These are phyloP conservation scores for Littorina saxatilis DNA, from an alignment of 1,140 invertebrate species.

Conservation along the genomic window DNA sequence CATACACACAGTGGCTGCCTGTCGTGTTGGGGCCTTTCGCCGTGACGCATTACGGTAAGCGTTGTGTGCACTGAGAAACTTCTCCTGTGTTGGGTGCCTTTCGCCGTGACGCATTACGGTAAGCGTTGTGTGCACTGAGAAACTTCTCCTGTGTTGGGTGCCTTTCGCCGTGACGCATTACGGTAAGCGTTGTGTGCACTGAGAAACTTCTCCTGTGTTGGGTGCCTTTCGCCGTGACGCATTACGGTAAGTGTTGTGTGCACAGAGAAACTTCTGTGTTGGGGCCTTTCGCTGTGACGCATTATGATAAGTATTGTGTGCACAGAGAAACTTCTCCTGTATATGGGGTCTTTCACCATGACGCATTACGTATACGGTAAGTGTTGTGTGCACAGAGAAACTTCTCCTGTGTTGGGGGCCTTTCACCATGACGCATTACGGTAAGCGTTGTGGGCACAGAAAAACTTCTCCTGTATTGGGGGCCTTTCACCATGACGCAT, in stretches of 20 bases:
- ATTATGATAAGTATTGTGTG: too few relatives aligned
- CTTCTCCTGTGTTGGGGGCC: slow-evolving; percentile 45
- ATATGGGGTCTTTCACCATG: slow-evolving; percentile 38
- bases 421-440: slow-evolving; percentile 29
- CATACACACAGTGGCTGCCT: slow-evolving; percentile 79
- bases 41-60: slow-evolving; percentile 36
- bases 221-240: slow-evolving; percentile 21
- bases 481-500: slow-evolving; percentile 19
- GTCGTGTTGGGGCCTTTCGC: slow-evolving; percentile 35
- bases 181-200: slow-evolving; percentile 83
- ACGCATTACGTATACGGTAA: slow-evolving; percentile 35
- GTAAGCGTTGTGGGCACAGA: slow-evolving; percentile 83
- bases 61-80: slow-evolving; percentile 83
- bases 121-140: slow-evolving; percentile 83
- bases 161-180: slow-evolving; percentile 22
- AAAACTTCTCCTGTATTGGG: slow-evolving; percentile 45
- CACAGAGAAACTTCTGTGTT: too few relatives aligned
- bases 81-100: slow-evolving; percentile 37
- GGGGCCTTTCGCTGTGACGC: too few relatives aligned
- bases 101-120: slow-evolving; percentile 30
- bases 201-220: slow-evolving; percentile 47
- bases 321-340: too few relatives aligned
- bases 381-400: slow-evolving; percentile 83
- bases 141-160: slow-evolving; percentile 45
- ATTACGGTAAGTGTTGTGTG: slow-evolving; percentile 37